A percentile compares a stretch with the other conserved stretches of the same genome.
These are phyloP conservation scores for Tachypleus tridentatus DNA, from an alignment of 1,140 invertebrate genomes.

Conservation along the genomic window DNA sequence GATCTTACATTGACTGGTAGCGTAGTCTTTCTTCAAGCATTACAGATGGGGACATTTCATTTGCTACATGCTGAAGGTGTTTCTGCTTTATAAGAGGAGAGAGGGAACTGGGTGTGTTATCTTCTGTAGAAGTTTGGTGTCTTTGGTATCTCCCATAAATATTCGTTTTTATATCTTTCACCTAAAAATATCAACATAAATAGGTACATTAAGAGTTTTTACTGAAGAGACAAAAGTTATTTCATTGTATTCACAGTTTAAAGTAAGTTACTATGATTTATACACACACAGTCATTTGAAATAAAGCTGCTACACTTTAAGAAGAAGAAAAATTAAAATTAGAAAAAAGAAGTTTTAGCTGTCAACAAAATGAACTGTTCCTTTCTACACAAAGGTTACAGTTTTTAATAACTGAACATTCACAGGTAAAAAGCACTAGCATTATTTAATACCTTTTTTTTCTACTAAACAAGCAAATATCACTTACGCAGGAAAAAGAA, in stretches of 20 bases:
- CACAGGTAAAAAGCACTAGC: no score
- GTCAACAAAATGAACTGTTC: no score
- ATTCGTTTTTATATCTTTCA: conserved; percentile 12
- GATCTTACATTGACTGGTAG: conserved; percentile 43
- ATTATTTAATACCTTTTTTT: no score
- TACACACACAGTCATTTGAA: no score
- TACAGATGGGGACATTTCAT: conserved; percentile 52
- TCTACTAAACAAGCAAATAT: no score
- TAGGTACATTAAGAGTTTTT: not conserved
- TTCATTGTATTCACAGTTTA: not conserved
- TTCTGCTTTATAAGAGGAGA: conserved; percentile 30
- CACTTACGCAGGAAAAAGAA: no score
- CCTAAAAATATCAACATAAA: conserved; percentile 6
- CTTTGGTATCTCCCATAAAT: conserved; percentile 4
- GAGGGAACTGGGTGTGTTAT: not conserved
- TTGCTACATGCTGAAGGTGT: conserved; percentile 44
- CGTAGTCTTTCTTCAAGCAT: conserved; percentile 43
- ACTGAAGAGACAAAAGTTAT: not conserved
- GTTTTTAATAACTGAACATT: no score
- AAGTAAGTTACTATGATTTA: no score
- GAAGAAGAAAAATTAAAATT: no score
- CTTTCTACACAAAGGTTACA: no score
- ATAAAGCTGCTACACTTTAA: no score
- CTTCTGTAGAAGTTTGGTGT: not conserved
- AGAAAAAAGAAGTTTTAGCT: no score